phyloP scores from a whole-genome alignment of 2,888 invertebrate genomes.

The Sepiola atlantica region DNA sequence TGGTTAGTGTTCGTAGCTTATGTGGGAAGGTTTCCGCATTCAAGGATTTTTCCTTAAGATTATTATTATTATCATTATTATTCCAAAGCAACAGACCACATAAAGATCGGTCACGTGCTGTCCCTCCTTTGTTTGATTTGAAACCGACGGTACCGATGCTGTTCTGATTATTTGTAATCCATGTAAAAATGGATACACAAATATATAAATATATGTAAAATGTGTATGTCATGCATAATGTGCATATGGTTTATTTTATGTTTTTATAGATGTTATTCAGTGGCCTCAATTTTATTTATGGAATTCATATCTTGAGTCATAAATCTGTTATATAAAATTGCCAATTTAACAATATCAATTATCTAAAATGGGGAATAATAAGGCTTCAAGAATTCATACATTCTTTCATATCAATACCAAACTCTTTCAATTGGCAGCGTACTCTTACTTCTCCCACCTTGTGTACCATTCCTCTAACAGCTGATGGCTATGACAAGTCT shows the following conservation, averaged over 20 bases:
- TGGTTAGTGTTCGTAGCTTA: no score
- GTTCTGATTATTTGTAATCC: no score
- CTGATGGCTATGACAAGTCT: slow-evolving; percentile 16
- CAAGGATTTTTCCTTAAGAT: no score
- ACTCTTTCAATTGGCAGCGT: slow-evolving; percentile 19
- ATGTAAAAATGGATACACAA: no score
- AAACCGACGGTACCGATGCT: no score
- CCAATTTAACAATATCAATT: slow-evolving; percentile 32
- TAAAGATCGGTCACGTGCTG: no score
- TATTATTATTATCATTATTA: no score
- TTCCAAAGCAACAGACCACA: no score
- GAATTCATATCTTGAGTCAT: slow-evolving; percentile 14
- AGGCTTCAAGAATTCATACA: slow-evolving; percentile 19
- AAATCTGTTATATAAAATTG: slow-evolving; percentile 32
- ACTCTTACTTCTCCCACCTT: background rate
- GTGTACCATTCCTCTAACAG: background rate
- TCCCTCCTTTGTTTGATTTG: no score
- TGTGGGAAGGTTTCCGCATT: no score
- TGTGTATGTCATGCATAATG: no score
- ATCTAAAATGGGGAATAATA: slow-evolving; percentile 32
- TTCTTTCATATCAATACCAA: slow-evolving; percentile 14
- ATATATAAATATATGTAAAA: no score
- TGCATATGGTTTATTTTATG: background rate
- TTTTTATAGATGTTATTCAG: background rate
- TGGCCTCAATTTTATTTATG: slow-evolving; percentile 32